phyloP scores from a whole-genome alignment of 2,888 invertebrate species.

The Orchesella flavescens region DNA sequence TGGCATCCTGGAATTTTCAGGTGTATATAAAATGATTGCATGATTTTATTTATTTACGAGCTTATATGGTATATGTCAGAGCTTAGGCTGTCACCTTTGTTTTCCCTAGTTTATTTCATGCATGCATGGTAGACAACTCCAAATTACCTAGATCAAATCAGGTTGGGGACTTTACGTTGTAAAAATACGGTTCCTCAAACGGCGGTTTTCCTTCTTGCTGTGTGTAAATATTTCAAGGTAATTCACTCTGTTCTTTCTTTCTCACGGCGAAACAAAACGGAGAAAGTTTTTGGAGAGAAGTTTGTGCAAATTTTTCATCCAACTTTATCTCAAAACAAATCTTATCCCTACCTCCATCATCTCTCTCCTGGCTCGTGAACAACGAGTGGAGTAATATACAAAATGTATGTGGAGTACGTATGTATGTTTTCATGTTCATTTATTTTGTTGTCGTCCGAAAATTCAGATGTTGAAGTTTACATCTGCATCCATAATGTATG shows the following conservation, averaged over 20 bases:
- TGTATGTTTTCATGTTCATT: neutral
- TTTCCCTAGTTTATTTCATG: slow-evolving; percentile 33
- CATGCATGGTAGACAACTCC: slow-evolving; percentile 37
- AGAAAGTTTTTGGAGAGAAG: slow-evolving; percentile 36
- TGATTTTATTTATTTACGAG: no score
- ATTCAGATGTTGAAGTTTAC: slow-evolving; percentile 50
- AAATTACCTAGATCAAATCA: slow-evolving; percentile 53
- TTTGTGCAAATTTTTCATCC: slow-evolving; percentile 51
- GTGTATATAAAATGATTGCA: no score
- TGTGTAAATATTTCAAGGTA: slow-evolving; percentile 49
- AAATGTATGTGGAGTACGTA: neutral
- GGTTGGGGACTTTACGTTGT: neutral
- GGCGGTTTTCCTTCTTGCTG: neutral
- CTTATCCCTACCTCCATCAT: slow-evolving; percentile 34
- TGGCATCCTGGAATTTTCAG: neutral
- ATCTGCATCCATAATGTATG: slow-evolving; percentile 52
- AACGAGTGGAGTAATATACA: neutral
- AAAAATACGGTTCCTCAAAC: no score
- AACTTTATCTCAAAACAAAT: slow-evolving; percentile 34
- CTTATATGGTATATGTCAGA: neutral
- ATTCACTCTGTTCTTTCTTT: slow-evolving; percentile 43
- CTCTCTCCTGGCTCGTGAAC: neutral
- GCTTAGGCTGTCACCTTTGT: neutral
- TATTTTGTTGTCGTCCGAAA: slow-evolving; percentile 30
- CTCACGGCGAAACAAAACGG: slow-evolving; percentile 11